Evolutionary conservation across 2,113 vertebrate species (phyloP).

Genomic region (Triplophysa dalaica): DNA sequence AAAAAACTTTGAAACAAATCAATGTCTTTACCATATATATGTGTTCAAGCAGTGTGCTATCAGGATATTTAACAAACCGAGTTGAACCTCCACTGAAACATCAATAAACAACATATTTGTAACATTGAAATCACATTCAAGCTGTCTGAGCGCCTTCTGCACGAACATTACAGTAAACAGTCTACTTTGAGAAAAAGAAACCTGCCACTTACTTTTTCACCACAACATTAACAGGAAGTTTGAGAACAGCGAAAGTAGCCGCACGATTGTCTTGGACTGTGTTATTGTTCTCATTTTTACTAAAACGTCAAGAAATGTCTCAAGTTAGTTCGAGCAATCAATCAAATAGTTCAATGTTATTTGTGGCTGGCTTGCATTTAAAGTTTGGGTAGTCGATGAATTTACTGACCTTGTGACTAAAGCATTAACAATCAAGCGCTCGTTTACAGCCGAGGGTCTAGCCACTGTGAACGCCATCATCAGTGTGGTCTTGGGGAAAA

Average conservation of each 20-base stretch:
- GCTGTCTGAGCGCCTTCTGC: neutral
- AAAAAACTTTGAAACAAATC: too few relatives aligned
- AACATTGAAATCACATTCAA: constrained; percentile 2
- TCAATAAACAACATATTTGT: neutral
- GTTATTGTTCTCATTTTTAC: constrained; percentile 47
- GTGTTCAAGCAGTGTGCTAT: constrained; percentile 39
- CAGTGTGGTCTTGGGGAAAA: constrained; percentile 38
- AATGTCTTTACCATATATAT: constrained; percentile 43
- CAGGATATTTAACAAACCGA: constrained; percentile 37
- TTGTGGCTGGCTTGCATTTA: neutral
- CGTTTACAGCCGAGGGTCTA: neutral
- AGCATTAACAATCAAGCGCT: constrained; percentile 35
- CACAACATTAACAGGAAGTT: constrained; percentile 44
- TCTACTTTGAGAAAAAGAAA: neutral
- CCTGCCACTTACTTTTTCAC: constrained; percentile 50
- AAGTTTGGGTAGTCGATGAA: neutral
- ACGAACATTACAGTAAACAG: neutral
- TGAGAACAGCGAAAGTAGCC: constrained; percentile 21
- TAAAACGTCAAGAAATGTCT: neutral
- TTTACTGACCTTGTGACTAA: constrained; percentile 43
- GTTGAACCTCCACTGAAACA: constrained; percentile 47
- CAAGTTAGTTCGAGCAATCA: neutral
- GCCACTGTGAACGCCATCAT: constrained; percentile 38
- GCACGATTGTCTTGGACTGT: constrained; percentile 53
- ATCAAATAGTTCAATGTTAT: neutral